These are phyloP conservation scores for Zoanthus gigantus DNA, from an alignment of 92 coral and sea anemone genomes.

Conservation along the genomic window DNA sequence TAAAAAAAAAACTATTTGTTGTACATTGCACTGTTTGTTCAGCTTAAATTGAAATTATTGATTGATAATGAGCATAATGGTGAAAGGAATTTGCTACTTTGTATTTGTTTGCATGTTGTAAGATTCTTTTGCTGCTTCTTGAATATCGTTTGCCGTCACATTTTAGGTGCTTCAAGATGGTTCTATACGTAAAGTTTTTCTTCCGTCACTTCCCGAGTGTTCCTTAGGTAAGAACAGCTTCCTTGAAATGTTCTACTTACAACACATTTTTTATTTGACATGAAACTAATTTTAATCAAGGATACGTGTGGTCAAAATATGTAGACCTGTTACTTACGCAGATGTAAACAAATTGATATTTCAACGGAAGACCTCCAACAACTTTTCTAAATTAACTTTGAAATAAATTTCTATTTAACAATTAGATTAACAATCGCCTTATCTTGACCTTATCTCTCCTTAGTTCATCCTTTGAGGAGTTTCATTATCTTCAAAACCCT, in stretches of 20 bases:
- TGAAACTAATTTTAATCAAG: not conserved
- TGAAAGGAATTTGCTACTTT: not conserved
- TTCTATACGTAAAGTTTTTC: conserved; percentile 13
- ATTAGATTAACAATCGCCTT: too few species aligned
- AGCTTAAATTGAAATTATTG: too few species aligned
- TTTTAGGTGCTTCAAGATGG: conserved; percentile 42
- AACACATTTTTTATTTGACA: not conserved
- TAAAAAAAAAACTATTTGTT: too few species aligned
- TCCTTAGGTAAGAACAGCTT: not conserved
- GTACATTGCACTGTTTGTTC: too few species aligned
- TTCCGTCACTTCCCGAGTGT: not conserved
- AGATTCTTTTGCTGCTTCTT: not conserved
- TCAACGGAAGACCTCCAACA: too few species aligned
- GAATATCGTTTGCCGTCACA: not conserved
- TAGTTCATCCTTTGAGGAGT: not conserved
- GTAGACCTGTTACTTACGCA: too few species aligned
- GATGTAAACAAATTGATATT: too few species aligned
- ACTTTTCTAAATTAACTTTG: too few species aligned
- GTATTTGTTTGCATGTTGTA: not conserved
- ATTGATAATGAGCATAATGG: too few species aligned
- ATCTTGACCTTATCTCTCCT: too few species aligned
- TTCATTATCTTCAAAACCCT: not conserved
- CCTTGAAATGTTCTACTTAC: not conserved
- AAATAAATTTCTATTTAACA: too few species aligned
- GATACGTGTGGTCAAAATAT: not conserved